Evolutionary conservation across 2,113 vertebrate genomes (phyloP).

Genomic region (Macquaria ambigua): DNA sequence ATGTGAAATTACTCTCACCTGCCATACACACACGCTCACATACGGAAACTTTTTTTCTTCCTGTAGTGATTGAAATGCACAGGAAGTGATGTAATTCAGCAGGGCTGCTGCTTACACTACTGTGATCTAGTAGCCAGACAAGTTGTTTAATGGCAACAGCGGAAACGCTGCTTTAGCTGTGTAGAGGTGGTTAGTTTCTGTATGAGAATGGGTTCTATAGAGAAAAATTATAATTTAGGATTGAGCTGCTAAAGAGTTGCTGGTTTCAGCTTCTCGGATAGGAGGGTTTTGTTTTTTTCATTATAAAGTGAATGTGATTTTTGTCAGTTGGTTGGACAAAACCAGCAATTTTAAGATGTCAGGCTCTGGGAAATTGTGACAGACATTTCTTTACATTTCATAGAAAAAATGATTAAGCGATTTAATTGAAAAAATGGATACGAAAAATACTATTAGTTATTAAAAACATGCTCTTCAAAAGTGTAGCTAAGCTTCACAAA

Average conservation of each 20-base stretch:
- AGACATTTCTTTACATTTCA: too few relatives aligned
- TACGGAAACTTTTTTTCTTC: slow-evolving; percentile 16
- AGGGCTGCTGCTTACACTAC: not conserved
- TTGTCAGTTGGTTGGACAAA: too few relatives aligned
- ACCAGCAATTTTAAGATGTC: not conserved
- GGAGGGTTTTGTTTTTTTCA: not conserved
- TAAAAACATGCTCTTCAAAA: too few relatives aligned
- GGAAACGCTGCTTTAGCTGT: not conserved
- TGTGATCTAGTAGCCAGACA: not conserved
- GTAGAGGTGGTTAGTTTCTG: not conserved
- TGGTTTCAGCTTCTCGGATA: not conserved
- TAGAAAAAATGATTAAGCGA: too few relatives aligned
- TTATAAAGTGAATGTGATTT: not conserved
- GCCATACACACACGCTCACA: not conserved
- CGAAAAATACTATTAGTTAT: too few relatives aligned
- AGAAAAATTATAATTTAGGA: not conserved
- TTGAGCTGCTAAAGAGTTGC: not conserved
- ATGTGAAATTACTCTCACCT: slow-evolving; percentile 73
- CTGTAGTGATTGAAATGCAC: slow-evolving; percentile 60
- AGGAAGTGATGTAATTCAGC: slow-evolving; percentile 56
- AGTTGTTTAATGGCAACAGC: not conserved
- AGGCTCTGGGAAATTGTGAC: too few relatives aligned
- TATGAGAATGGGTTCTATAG: not conserved
- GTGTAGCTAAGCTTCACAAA: too few relatives aligned
- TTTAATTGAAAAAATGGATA: too few relatives aligned